phyloP scores from a whole-genome alignment of 35 echinoderm and acorn worm genomes.

The Lytechinus variegatus region DNA sequence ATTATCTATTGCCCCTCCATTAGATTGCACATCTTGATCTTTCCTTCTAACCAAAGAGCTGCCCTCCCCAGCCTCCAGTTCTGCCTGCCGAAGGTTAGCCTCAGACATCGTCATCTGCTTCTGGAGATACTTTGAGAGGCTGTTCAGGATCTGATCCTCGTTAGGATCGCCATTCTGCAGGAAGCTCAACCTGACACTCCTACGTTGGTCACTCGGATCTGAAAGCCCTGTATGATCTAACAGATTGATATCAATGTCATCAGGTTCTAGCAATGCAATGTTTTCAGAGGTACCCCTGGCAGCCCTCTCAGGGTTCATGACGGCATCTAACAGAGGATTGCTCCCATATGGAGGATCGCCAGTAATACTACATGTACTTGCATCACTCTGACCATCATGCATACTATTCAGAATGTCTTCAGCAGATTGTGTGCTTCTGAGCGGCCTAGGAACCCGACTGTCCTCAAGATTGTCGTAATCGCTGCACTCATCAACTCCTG shows the following conservation, averaged over 20 bases:
- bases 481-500: background rate
- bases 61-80: background rate
- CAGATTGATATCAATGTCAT: slow-evolving; percentile 45
- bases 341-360: background rate
- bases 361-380: slow-evolving; percentile 6
- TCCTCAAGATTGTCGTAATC: slow-evolving; percentile 8
- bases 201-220: slow-evolving; percentile 23
- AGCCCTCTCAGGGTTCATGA: background rate
- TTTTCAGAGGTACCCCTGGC: background rate
- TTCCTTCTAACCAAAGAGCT: background rate
- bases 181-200: slow-evolving; percentile 37
- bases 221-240: slow-evolving; percentile 46
- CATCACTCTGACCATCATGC: background rate
- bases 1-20: slow-evolving; percentile 15
- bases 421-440: background rate
- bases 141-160: slow-evolving; percentile 49
- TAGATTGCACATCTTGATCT: background rate
- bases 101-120: slow-evolving; percentile 50
- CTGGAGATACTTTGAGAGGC: slow-evolving; percentile 41
- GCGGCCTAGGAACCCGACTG: background rate
- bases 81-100: slow-evolving; percentile 10
- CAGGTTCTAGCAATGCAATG: slow-evolving; percentile 26
- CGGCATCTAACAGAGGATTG: slow-evolving; percentile 33
- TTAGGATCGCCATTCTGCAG: slow-evolving; percentile 29
- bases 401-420: slow-evolving; percentile 43